Percentiles rank a stretch among this genome's conserved stretches.
These are phyloP conservation scores for Pomatorhinus ruficollis DNA, from an alignment of 2,113 vertebrate species.

Conservation along the genomic window DNA sequence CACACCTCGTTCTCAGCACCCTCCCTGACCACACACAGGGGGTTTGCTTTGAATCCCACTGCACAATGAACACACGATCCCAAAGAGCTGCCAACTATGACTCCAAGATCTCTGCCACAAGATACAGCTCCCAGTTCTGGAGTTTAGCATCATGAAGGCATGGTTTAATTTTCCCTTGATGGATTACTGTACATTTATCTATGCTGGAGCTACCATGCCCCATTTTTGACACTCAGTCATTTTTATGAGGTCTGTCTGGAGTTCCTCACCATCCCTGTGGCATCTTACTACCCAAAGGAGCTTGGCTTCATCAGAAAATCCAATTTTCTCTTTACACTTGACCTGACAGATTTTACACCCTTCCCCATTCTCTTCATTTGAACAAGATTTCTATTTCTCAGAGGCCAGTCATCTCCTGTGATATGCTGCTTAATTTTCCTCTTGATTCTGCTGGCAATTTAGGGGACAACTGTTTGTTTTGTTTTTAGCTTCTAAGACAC, in stretches of 20 bases:
- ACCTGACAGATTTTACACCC: neutral
- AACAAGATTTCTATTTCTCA: neutral
- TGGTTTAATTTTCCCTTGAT: neutral
- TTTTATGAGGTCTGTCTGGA: slow-evolving; percentile 33
- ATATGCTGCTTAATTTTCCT: neutral
- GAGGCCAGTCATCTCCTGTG: neutral
- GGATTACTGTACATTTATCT: neutral
- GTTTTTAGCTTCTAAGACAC: neutral
- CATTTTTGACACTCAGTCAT: neutral
- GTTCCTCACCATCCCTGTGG: neutral
- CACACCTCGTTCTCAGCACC: neutral
- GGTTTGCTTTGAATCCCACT: neutral
- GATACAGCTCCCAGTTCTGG: neutral
- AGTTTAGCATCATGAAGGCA: neutral
- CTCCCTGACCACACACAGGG: neutral
- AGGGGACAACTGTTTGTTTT: neutral
- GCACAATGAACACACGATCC: rapidly evolving
- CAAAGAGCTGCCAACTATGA: rapidly evolving
- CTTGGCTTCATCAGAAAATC: neutral
- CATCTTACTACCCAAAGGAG: neutral
- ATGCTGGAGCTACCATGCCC: rapidly evolving
- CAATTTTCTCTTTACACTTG: neutral
- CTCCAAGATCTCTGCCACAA: neutral
- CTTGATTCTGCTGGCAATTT: neutral
- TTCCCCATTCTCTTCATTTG: neutral